Evolutionary conservation across 2,888 invertebrate species (phyloP).

Genomic region (Phortica okadai): DNA sequence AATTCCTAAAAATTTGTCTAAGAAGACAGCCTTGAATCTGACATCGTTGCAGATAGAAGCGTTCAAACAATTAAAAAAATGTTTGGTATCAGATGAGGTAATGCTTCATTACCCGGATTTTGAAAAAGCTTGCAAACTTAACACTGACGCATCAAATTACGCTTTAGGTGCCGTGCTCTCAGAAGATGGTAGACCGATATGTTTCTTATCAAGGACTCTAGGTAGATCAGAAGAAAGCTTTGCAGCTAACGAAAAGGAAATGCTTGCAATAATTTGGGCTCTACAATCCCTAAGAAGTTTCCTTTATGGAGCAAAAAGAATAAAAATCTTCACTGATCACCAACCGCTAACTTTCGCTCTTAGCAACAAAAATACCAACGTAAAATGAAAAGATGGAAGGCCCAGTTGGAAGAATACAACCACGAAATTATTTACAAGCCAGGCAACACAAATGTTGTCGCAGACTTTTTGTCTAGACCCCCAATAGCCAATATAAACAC

Average conservation of each 20-base stretch:
- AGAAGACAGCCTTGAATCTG: background rate
- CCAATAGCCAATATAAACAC: constrained; percentile 25
- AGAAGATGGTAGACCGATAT: constrained; percentile 17
- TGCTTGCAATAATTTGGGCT: constrained; percentile 29
- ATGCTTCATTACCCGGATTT: no score
- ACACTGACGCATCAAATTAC: background rate
- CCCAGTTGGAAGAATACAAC: constrained; percentile 40
- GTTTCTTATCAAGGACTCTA: constrained; percentile 19
- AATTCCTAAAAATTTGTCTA: constrained; percentile 14
- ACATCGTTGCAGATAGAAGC: background rate
- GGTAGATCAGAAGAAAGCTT: constrained; percentile 12
- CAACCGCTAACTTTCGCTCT: constrained; percentile 19
- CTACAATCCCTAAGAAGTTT: background rate
- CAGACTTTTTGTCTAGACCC: no score
- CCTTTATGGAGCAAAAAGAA: constrained; percentile 14
- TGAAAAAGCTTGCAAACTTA: background rate
- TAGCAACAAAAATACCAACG: constrained; percentile 26
- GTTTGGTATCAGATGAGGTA: no score
- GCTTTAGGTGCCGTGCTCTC: constrained; percentile 2
- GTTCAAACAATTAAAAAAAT: constrained; percentile 37
- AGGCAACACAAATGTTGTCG: constrained; percentile 58
- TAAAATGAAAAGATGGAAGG: constrained; percentile 43
- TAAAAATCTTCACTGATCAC: constrained; percentile 40
- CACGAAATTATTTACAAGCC: constrained; percentile 65
- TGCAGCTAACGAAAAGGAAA: constrained; percentile 27